These are phyloP conservation scores for Channa argus DNA, from an alignment of 2,113 vertebrate species.

Conservation along the genomic window DNA sequence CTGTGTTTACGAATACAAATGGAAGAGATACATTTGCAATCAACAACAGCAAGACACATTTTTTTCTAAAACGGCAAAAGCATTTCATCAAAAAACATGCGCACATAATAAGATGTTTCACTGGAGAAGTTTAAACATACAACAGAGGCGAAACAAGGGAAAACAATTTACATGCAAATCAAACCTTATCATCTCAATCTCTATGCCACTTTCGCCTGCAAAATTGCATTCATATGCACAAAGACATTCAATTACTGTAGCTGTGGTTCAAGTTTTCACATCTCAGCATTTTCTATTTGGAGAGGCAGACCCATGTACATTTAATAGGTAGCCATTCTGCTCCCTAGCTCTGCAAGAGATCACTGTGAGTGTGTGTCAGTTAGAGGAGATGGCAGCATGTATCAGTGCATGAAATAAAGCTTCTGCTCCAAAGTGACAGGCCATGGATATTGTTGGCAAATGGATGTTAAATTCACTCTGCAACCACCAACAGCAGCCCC, in stretches of 20 bases:
- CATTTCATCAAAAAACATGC: slow-evolving; percentile 57
- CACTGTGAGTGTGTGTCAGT: slow-evolving; percentile 75
- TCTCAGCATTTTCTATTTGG: slow-evolving; percentile 74
- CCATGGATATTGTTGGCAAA: slow-evolving; percentile 80
- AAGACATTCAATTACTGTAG: slow-evolving; percentile 79
- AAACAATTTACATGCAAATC: slow-evolving; percentile 88
- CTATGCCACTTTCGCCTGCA: slow-evolving; percentile 72
- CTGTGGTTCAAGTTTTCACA: slow-evolving; percentile 73
- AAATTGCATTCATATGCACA: slow-evolving; percentile 81
- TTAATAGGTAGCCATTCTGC: slow-evolving; percentile 77
- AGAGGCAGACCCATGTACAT: slow-evolving; percentile 76
- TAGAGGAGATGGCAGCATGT: slow-evolving; percentile 81
- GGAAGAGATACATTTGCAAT: slow-evolving; percentile 40
- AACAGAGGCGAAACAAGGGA: slow-evolving; percentile 62
- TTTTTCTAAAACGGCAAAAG: slow-evolving; percentile 23
- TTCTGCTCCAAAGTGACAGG: slow-evolving; percentile 78
- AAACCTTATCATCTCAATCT: slow-evolving; percentile 81
- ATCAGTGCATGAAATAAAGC: slow-evolving; percentile 85
- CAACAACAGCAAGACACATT: slow-evolving; percentile 43
- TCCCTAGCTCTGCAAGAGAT: slow-evolving; percentile 70
- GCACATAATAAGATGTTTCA: slow-evolving; percentile 45
- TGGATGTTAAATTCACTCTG: slow-evolving; percentile 78
- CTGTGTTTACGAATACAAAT: slow-evolving; percentile 54
- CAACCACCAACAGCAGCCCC: slow-evolving; percentile 71
- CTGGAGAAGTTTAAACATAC: slow-evolving; percentile 64